phyloP scores from a whole-genome alignment of 1,140 invertebrate genomes.

The Rhizoglyphus robini region DNA sequence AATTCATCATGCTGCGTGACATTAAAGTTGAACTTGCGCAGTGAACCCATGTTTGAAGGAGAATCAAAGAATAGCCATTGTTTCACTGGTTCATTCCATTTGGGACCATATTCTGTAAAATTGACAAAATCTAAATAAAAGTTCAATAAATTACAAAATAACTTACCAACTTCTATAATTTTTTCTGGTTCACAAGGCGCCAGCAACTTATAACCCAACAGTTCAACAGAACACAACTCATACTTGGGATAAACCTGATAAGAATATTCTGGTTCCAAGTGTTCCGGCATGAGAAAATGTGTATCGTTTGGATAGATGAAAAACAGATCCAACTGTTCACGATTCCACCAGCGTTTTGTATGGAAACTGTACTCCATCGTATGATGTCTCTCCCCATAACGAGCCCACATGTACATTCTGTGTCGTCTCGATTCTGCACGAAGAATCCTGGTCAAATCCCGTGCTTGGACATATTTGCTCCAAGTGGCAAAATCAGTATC shows the following conservation, averaged over 20 bases:
- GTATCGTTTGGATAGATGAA: not conserved
- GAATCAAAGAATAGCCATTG: no score
- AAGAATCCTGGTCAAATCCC: not conserved
- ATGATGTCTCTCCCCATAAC: not conserved
- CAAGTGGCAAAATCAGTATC: conserved; percentile 44
- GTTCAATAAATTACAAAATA: no score
- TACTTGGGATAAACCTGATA: conserved; percentile 39
- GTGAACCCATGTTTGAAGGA: no score
- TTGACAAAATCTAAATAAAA: no score
- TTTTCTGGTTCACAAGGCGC: conserved; percentile 41
- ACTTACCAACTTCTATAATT: no score
- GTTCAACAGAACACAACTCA: conserved; percentile 42
- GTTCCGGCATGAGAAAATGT: not conserved
- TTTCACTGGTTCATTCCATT: conserved; percentile 32
- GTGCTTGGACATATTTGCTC: conserved; percentile 21
- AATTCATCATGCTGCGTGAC: no score
- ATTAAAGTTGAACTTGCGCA: no score
- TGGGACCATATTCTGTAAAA: conserved; percentile 40
- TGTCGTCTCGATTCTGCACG: no score
- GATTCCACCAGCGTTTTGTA: no score
- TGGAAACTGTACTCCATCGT: not conserved
- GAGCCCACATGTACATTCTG: not conserved
- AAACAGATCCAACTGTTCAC: conserved; percentile 9
- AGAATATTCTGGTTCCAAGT: not conserved
- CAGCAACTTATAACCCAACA: conserved; percentile 38